These are phyloP conservation scores for Hypothenemus hampei DNA, from an alignment of 1,140 invertebrate genomes.

Conservation along the genomic window DNA sequence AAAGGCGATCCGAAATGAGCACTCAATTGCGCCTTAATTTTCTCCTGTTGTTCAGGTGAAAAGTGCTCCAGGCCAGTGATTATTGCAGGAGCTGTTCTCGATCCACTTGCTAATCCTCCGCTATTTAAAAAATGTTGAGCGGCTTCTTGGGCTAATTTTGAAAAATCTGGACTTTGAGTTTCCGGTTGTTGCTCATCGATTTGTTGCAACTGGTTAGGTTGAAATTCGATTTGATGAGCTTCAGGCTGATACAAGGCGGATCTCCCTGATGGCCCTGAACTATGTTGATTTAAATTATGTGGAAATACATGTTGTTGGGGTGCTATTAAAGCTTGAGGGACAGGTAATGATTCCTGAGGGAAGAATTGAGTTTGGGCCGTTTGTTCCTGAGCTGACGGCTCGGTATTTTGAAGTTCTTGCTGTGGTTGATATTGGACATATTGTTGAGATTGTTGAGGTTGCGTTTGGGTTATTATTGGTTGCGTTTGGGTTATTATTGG, in stretches of 20 bases:
- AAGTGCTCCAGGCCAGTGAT: conserved; percentile 44
- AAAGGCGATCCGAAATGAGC: conserved; percentile 35
- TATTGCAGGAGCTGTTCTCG: conserved; percentile 36
- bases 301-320: conserved; percentile 2
- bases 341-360: conserved; percentile 12
- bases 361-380: conserved; percentile 1
- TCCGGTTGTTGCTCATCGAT: conserved; percentile 14
- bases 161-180: conserved; percentile 23
- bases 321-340: conserved; percentile 13
- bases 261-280: not conserved
- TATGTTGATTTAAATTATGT: conserved; percentile 6
- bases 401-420: not conserved
- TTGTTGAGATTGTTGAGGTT: not conserved
- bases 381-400: not conserved
- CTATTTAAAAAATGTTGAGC: conserved; percentile 33
- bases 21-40: conserved; percentile 41
- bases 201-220: conserved; percentile 1
- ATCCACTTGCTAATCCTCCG: conserved; percentile 9
- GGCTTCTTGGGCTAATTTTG: conserved; percentile 35
- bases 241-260: not conserved
- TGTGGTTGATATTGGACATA: conserved; percentile 10
- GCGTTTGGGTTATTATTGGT: no score
- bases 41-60: conserved; percentile 41
- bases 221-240: not conserved
- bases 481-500: no score